Conservation (phyloP, 2,797 vertebrate species). For the Mormyrops boulengeri region DNA sequence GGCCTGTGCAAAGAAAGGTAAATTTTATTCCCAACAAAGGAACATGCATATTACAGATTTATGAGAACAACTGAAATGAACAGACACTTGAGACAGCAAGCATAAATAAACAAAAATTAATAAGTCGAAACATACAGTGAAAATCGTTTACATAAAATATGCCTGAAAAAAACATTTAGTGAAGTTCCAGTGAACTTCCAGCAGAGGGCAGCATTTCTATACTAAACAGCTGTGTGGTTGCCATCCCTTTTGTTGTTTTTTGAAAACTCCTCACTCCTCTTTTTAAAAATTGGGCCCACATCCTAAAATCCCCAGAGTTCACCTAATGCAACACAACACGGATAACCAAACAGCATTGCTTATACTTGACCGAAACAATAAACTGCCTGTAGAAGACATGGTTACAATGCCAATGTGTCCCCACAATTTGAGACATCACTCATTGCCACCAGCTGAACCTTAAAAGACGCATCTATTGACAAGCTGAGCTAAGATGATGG, state of each 20-base stretch:
- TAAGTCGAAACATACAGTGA: background rate
- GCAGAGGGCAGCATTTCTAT: slow-evolving; percentile 2
- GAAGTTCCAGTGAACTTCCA: background rate
- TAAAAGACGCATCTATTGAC: background rate
- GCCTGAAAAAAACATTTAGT: background rate
- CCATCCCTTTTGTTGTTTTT: background rate
- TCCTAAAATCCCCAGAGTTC: background rate
- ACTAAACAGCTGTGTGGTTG: background rate
- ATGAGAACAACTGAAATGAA: background rate
- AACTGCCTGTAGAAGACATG: background rate
- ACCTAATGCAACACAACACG: background rate
- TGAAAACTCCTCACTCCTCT: no score
- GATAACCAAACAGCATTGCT: background rate
- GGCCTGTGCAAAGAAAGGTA: slow-evolving; percentile 26
- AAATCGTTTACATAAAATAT: background rate
- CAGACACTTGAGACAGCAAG: background rate
- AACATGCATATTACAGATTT: background rate
- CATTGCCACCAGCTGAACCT: background rate
- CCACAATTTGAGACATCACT: background rate
- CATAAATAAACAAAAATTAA: background rate
- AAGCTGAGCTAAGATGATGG: background rate
- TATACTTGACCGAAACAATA: background rate
- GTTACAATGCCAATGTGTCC: background rate
- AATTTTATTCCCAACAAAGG: background rate
- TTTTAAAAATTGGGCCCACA: background rate